Evolutionary conservation across 2,888 invertebrate species (phyloP).

Genomic region (Ophion ellenae): DNA sequence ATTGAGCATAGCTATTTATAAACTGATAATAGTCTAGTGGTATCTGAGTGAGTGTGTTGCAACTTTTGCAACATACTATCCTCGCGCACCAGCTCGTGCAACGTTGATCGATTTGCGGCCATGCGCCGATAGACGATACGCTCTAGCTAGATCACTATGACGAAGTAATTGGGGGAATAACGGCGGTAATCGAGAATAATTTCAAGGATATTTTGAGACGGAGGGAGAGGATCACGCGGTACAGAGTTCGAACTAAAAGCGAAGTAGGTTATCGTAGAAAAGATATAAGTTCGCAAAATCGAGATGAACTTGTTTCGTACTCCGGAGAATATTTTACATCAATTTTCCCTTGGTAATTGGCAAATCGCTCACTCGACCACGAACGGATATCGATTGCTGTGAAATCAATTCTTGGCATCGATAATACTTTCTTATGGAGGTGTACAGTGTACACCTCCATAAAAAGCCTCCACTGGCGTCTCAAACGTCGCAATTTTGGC

Average conservation of each 20-base stretch:
- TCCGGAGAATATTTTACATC: not conserved
- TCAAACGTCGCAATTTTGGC: too few species aligned
- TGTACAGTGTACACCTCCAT: too few species aligned
- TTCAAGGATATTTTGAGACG: conserved; percentile 56
- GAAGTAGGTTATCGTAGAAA: conserved; percentile 53
- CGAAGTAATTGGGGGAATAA: conserved; percentile 52
- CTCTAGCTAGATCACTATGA: conserved; percentile 41
- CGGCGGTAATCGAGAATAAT: conserved; percentile 59
- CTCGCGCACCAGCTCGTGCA: conserved; percentile 6
- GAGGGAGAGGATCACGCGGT: conserved; percentile 45
- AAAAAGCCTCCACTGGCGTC: too few species aligned
- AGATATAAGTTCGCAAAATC: conserved; percentile 9
- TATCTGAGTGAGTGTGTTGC: not conserved
- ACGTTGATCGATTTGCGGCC: conserved; percentile 29
- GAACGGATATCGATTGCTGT: too few species aligned
- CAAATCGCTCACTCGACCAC: not conserved
- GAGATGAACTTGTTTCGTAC: conserved; percentile 1
- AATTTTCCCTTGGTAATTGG: not conserved
- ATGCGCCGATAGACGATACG: conserved; percentile 22
- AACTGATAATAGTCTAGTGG: not conserved
- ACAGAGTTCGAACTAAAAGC: conserved; percentile 49
- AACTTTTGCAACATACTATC: conserved; percentile 24
- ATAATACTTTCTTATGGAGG: too few species aligned
- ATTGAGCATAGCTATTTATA: not conserved
- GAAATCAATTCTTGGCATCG: too few species aligned